Percentiles rank a stretch among this genome's conserved stretches.
These are phyloP conservation scores for Chloroclysta siterata DNA, from an alignment of 2,888 invertebrate species.

Conservation along the genomic window DNA sequence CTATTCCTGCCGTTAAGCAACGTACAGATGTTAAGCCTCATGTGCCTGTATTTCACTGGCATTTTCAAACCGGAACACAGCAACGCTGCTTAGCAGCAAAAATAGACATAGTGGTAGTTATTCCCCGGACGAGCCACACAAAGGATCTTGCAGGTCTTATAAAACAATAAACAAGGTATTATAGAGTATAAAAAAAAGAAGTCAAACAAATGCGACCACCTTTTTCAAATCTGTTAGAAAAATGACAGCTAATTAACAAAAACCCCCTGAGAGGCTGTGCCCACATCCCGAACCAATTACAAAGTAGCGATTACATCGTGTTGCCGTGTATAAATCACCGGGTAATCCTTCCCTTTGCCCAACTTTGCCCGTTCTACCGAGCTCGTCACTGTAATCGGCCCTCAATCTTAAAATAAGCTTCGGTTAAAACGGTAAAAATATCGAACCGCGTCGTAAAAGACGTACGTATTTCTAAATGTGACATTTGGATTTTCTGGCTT, in stretches of 20 bases:
- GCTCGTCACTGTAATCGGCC: background rate
- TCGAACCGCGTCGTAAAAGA: background rate
- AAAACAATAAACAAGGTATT: too few relatives aligned
- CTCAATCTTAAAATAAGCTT: slow-evolving; percentile 8
- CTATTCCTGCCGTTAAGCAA: too few relatives aligned
- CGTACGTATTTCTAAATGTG: too few relatives aligned
- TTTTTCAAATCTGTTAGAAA: background rate
- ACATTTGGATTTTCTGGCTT: too few relatives aligned
- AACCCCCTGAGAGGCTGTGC: background rate
- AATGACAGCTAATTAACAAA: slow-evolving; percentile 4
- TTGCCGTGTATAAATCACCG: slow-evolving; percentile 37
- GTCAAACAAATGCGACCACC: background rate
- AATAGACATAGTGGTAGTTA: too few relatives aligned
- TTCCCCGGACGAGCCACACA: too few relatives aligned
- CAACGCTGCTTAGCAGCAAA: too few relatives aligned
- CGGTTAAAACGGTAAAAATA: background rate
- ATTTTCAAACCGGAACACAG: too few relatives aligned
- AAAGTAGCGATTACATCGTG: slow-evolving; percentile 34
- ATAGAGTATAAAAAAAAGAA: too few relatives aligned
- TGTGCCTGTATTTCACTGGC: too few relatives aligned
- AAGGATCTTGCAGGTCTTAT: too few relatives aligned
- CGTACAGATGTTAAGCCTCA: too few relatives aligned
- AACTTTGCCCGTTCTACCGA: slow-evolving; percentile 5
- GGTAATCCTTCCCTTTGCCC: slow-evolving; percentile 26
- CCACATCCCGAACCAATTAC: slow-evolving; percentile 31